Base-by-base conservation (phyloP, 2,113 vertebrate genomes). In the Microcebus griseorufus region DNA sequence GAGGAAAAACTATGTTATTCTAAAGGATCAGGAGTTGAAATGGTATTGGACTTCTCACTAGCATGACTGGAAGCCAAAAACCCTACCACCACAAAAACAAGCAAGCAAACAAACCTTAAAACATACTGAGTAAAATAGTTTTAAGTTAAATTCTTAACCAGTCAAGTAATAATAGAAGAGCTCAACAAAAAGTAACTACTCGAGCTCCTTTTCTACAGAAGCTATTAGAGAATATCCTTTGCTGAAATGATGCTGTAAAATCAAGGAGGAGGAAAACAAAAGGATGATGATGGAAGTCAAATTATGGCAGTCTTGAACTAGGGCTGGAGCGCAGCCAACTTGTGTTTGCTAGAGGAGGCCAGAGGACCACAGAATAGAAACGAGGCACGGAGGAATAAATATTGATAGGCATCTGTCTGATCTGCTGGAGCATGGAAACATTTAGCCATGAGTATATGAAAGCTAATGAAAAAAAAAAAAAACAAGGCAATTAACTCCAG, bases 401-500 rank as follows among this genome's bases (percentile, higher is more conserved):
- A n/a, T 4, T 27, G 34, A 73, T 10, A 25, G 23, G 75, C 20
- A 81, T 25, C 70, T 27, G 6, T 69, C 32, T 86, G 62, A 51
- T 34, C 55, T 65, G 18, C 1, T 25, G 64, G 27, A 67, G 3
- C 32, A 13, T 34, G 64, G 23, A 75, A n/a, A 58, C 17, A 29
- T 25, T 32, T 48, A 87, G 81, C 53, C 48, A 82, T 3, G 23
- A n/a, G 12, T 79, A n/a, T 34, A 64, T 2, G 60, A 94, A 94
- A 95, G 45, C 12, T 53, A 95, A 92, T 16, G 20, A 55, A 89
- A 86, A 60, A 6, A 89, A 86, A 60, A 6, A 89, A 39, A 67
- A 11, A 1, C 3, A 79, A 89, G 70, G 58, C 45, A 29, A 81
- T n/a, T 80, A 80, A 88, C 34, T 70, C 67, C 0, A 37, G 25